Conservation (phyloP, 2,113 vertebrate species). For the Puffinus mauretanicus region DNA sequence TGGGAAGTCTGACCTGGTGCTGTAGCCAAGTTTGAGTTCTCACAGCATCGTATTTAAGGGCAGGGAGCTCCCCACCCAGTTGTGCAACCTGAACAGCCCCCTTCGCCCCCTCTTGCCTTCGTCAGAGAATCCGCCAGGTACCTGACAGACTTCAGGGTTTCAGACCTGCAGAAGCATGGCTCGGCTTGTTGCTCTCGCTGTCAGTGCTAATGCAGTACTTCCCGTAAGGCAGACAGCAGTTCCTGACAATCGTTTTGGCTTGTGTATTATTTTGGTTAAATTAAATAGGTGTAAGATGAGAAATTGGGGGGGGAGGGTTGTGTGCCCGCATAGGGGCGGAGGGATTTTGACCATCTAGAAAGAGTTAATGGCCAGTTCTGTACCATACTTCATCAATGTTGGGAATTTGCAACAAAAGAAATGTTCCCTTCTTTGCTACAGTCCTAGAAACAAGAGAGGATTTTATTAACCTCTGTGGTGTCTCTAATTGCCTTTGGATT, state of each 20-base stretch:
- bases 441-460: not conserved
- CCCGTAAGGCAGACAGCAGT: not conserved
- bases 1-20: conserved; percentile 61
- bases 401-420: not conserved
- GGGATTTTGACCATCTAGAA: conserved; percentile 52
- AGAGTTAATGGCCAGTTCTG: conserved; percentile 34
- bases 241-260: conserved; percentile 46
- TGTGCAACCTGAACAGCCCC: conserved; percentile 44
- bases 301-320: conserved; percentile 23
- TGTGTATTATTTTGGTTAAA: conserved; percentile 77
- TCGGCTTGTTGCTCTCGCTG: not conserved
- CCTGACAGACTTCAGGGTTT: conserved; percentile 58
- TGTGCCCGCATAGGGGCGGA: not conserved
- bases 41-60: conserved; percentile 71
- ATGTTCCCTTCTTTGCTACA: not conserved
- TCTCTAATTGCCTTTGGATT: not conserved
- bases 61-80: conserved; percentile 52
- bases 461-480: not conserved
- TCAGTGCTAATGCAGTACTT: conserved; percentile 68
- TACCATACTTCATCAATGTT: not conserved
- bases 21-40: conserved; percentile 76
- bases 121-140: conserved; percentile 50
- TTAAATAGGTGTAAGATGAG: conserved; percentile 78
- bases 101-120: conserved; percentile 31
- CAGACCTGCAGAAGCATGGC: conserved; percentile 7